These are phyloP conservation scores for Platyscapa corneri DNA, from an alignment of 1,140 invertebrate species.

Conservation along the genomic window DNA sequence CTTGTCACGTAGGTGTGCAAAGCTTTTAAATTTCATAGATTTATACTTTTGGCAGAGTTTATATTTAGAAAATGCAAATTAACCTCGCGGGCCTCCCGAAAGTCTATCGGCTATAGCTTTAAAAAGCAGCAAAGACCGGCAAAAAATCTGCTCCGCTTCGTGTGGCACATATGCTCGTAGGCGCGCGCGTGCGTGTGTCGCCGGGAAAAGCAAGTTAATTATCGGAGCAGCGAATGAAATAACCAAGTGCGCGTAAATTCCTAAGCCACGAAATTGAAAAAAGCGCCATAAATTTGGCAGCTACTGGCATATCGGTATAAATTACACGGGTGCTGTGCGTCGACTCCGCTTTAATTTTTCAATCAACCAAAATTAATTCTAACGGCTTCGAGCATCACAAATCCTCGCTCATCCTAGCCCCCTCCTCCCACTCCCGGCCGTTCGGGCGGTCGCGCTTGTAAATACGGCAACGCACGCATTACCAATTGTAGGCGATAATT, in stretches of 20 bases:
- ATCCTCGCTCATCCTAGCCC: slow-evolving; percentile 9
- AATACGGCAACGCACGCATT: slow-evolving; percentile 62
- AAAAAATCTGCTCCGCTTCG: too few species aligned
- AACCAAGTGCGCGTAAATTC: not conserved
- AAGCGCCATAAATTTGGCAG: not conserved
- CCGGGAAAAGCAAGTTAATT: not conserved
- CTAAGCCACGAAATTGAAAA: not conserved
- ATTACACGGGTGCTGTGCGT: not conserved
- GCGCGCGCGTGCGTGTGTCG: too few species aligned
- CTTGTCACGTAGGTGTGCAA: not conserved
- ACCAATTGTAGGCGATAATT: slow-evolving; percentile 74
- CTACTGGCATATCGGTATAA: not conserved
- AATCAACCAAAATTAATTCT: slow-evolving; percentile 50
- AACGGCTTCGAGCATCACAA: slow-evolving; percentile 31
- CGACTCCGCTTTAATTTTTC: not conserved
- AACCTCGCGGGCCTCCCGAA: too few species aligned
- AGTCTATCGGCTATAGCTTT: too few species aligned
- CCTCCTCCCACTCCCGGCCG: not conserved
- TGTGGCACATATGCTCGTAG: too few species aligned
- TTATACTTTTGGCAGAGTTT: not conserved
- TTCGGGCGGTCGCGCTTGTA: slow-evolving; percentile 35
- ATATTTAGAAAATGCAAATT: not conserved
- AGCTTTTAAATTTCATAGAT: not conserved
- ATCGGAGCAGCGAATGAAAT: not conserved
- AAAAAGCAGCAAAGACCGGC: too few species aligned